These are phyloP conservation scores for Premnoplex brunnescens DNA, from an alignment of 2,797 vertebrate species.

Conservation along the genomic window DNA sequence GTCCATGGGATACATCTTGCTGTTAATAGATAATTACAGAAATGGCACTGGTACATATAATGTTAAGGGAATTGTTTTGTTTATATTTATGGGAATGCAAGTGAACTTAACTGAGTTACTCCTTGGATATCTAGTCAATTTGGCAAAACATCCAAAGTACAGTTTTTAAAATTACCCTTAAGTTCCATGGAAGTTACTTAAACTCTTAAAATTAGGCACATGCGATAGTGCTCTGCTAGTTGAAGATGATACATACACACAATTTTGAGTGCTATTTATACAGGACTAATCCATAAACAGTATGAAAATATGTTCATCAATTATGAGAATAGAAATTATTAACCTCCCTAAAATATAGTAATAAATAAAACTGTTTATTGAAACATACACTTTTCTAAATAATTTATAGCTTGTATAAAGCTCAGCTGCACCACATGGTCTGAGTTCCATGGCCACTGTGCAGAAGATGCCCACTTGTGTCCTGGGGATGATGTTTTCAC, in stretches of 20 bases:
- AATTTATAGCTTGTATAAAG: neutral
- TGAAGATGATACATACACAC: neutral
- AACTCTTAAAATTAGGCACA: neutral
- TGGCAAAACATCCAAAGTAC: neutral
- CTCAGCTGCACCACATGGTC: neutral
- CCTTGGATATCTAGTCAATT: neutral
- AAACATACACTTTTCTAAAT: neutral
- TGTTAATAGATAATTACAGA: neutral
- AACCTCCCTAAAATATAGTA: constrained; percentile 8
- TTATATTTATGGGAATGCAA: constrained; percentile 9
- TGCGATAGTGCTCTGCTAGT: neutral
- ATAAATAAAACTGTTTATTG: neutral
- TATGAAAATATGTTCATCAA: neutral
- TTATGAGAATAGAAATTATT: constrained; percentile 37
- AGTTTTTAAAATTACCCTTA: neutral
- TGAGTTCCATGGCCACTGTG: neutral
- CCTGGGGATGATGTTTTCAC: neutral
- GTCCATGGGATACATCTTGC: neutral
- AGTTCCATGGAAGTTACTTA: neutral
- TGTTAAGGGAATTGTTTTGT: neutral
- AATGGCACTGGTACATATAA: neutral
- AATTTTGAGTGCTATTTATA: neutral
- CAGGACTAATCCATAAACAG: neutral
- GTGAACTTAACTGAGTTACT: neutral
- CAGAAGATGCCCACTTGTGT: neutral